These are phyloP conservation scores for Ursus arctos DNA, from an alignment of 2,113 vertebrate species.

Conservation along the genomic window DNA sequence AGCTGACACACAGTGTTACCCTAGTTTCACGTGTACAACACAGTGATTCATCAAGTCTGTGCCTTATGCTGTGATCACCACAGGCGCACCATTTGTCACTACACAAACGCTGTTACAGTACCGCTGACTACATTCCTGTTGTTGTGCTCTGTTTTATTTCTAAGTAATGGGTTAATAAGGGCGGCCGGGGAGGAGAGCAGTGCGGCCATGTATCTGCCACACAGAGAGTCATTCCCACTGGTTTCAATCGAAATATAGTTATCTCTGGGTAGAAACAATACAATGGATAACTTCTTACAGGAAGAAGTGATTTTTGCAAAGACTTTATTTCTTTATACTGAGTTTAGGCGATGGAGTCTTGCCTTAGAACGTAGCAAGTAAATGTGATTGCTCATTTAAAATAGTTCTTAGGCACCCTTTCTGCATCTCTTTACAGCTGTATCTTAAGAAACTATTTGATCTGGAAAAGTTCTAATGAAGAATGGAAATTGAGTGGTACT, in stretches of 20 bases:
- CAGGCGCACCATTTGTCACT: neutral
- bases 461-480: neutral
- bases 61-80: neutral
- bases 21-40: neutral
- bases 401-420: neutral
- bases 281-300: neutral
- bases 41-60: neutral
- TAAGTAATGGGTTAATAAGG: neutral
- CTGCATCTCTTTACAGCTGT: neutral
- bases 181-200: neutral
- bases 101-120: neutral
- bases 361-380: neutral
- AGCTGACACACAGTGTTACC: neutral
- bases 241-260: neutral
- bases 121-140: neutral
- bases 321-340: slow-evolving; percentile 7
- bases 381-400: neutral
- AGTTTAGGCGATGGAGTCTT: neutral
- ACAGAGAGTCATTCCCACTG: neutral
- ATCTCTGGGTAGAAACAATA: neutral
- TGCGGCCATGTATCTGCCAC: neutral
- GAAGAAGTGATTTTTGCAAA: neutral
- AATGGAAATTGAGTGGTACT: neutral
- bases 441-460: slow-evolving; percentile 42
- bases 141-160: neutral